Evolutionary conservation across 1,140 invertebrate genomes (phyloP), one percentile per base, ranked within the genome.

Genomic region (Micrasema longulum): DNA sequence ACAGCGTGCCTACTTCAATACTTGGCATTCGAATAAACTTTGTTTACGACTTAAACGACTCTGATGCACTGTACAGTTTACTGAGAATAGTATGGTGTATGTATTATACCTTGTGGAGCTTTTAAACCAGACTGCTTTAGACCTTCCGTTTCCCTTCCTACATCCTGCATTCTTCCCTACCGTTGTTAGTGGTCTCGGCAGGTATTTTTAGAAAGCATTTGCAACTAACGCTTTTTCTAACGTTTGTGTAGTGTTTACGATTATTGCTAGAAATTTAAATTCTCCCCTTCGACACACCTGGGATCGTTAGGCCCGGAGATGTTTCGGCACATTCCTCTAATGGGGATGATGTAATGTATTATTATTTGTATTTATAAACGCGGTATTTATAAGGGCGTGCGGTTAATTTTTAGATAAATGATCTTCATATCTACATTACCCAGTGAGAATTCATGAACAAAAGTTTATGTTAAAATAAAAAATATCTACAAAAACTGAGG

Each of bases 181-280:
- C 16, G 36, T 41, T 16, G 60, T 26, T 45, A 64, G 11, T 47
- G 22, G 53, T 23, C 14, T 47, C 14, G 20, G 26, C 73, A 74
- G 73, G 73, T 74, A 74, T 74, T 74, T 74, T 74, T 74, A 70
- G 73, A 74, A 63, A 71, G 68, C 53, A 74, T 74, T 74, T 26
- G 68, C 67, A 48, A 45, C 50, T 22, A 48, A 7, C 31, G 26
- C 18, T 45, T 31, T 18, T 45, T 31, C 18, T 64, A 31, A 47
- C 31, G 45, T 23, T 26, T 38, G 26, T 64, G 36, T 16, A n/a
- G 57, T 63, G 67, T 74, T 67, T 71, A 74, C 26, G 68, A 53
- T 74, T 74, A 74, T 71, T 41, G 63, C 50, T 26, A 31, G n/a
- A 55, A 64, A 73, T 69, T 72, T 66, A 67, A 62, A 9, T 41